Evolutionary conservation across 1,140 invertebrate genomes (phyloP).

Genomic region (Araneus ventricosus): DNA sequence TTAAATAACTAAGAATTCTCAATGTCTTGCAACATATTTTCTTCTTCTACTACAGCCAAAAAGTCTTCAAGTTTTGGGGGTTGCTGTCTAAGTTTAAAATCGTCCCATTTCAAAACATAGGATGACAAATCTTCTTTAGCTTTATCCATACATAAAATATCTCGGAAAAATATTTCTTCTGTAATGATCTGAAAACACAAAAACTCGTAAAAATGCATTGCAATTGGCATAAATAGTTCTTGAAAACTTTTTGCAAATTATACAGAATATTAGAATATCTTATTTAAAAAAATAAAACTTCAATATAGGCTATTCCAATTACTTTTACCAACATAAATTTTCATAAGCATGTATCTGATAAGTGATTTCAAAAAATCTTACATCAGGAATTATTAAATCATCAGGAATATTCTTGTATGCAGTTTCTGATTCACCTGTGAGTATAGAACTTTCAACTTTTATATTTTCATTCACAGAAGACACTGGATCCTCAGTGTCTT

Average conservation of each 20-base stretch:
- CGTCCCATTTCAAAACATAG: conserved; percentile 42
- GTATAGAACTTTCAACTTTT: not conserved
- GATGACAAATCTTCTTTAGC: conserved; percentile 42
- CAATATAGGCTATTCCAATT: too few relatives aligned
- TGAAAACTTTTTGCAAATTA: too few relatives aligned
- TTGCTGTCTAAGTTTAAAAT: conserved; percentile 16
- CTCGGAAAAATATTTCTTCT: conserved; percentile 56
- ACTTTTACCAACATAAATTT: too few relatives aligned
- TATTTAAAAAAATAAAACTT: too few relatives aligned
- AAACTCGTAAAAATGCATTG: too few relatives aligned
- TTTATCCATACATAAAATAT: conserved; percentile 30
- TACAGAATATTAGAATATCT: too few relatives aligned
- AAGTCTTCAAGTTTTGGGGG: conserved; percentile 5
- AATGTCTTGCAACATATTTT: conserved; percentile 9
- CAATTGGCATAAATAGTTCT: too few relatives aligned
- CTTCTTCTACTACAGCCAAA: conserved; percentile 11
- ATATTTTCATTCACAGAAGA: not conserved
- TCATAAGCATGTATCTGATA: not conserved
- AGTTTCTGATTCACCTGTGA: not conserved
- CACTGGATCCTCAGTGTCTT: not conserved
- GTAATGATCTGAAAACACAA: conserved; percentile 35
- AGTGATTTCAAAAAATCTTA: not conserved
- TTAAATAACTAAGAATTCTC: not conserved
- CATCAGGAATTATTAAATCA: not conserved
- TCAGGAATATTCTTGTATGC: not conserved